Evolutionary conservation across 2,888 invertebrate genomes (phyloP), one percentile per base, ranked within the genome.

Genomic region (Atherix ibis): DNA sequence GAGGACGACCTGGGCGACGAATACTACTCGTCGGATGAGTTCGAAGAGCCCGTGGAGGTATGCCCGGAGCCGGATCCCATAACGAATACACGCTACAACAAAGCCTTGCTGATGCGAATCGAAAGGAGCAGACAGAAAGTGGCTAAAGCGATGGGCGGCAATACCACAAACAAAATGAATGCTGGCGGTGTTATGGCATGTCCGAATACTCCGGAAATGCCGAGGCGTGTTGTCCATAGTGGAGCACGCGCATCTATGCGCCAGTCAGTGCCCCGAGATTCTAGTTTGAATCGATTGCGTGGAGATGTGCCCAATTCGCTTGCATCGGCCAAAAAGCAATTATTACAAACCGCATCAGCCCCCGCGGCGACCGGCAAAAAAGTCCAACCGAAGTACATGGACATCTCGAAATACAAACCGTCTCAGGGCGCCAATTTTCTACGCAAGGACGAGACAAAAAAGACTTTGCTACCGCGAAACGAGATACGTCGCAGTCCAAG

Each of bases 81-180:
- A 38, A 62, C 65, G 27, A 68, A 66, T 42, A 71, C 72, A 50
- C 70, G 67, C 38, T 74, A 75, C 46, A 88, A 87, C 54, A 68
- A 82, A 43, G 77, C 80, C n/a, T 65, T 73, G 39, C 68, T 76
- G 51, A 62, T 79, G 62, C 63, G 82, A 28, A 58, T 62, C 34
- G 62, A 62, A 35, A 49, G 58, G 5, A 62, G 59, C 43, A 62
- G 59, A 29, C 57, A 57, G 39, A 53, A 53, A 27, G 57, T 54
- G 2, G 47, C 51, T 10, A 13, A 12, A 17, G 29, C 14, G 18
- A 30, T 18, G n/a, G 24, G 27, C 12, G 30, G 26, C 22, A n/a
- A n/a, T n/a, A 19, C 28, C 8, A 34, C 28, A 25, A 34, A 29
- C 19, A 36, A 35, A 31, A 15, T 24, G 4, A 27, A 14, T 3